phyloP scores from a whole-genome alignment of 1,140 invertebrate species.

The Sinella curviseta region DNA sequence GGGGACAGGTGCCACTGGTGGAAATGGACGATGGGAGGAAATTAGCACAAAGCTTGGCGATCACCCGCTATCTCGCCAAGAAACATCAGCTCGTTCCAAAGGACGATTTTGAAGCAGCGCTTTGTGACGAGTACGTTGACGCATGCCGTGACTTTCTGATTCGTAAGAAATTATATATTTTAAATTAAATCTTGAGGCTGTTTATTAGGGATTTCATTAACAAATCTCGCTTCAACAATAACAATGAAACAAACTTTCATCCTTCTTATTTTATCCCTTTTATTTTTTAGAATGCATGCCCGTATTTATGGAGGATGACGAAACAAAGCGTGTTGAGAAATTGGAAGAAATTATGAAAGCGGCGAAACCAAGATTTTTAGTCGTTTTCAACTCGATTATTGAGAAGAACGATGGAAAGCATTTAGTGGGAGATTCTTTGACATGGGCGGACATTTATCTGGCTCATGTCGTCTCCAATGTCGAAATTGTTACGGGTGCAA shows the following conservation, averaged over 20 bases:
- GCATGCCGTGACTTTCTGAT: conserved; percentile 1
- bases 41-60: conserved; percentile 25
- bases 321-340: not conserved
- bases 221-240: too few relatives aligned
- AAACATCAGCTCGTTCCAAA: conserved; percentile 16
- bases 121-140: conserved; percentile 38
- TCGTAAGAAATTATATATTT: too few relatives aligned
- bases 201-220: too few relatives aligned
- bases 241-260: too few relatives aligned
- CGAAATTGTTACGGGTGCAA: too few relatives aligned
- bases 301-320: not conserved
- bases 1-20: conserved; percentile 31
- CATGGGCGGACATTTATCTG: conserved; percentile 23
- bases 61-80: conserved; percentile 25
- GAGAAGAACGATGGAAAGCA: not conserved
- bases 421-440: not conserved
- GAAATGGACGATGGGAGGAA: conserved; percentile 31
- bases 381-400: not conserved
- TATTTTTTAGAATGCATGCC: too few relatives aligned
- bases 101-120: conserved; percentile 23
- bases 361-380: not conserved
- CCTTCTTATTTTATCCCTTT: too few relatives aligned
- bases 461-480: not conserved
- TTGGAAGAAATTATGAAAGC: not conserved
- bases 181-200: too few relatives aligned